A percentile compares a stretch with the other conserved stretches of the same genome.
These are phyloP conservation scores for Iphiclides podalirius DNA, from an alignment of 2,888 invertebrate genomes.

Conservation along the genomic window DNA sequence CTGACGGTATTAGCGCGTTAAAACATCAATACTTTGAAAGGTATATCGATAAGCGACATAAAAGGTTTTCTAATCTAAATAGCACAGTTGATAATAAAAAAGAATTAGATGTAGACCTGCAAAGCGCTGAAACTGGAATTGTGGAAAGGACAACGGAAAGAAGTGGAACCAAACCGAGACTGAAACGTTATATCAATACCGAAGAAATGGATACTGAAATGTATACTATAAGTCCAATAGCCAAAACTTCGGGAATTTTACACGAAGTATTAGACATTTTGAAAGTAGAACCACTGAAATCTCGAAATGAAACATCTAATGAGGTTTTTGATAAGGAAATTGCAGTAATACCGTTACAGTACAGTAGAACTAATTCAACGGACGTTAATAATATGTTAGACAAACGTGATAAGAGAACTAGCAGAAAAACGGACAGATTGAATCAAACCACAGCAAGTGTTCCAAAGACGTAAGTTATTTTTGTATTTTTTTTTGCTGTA, in stretches of 20 bases:
- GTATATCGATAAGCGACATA: constrained; percentile 65
- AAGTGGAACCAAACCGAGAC: constrained; percentile 40
- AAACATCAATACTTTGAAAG: constrained; percentile 72
- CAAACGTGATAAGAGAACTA: constrained; percentile 71
- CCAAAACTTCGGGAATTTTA: constrained; percentile 35
- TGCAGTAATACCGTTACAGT: constrained; percentile 57
- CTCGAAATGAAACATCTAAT: constrained; percentile 33
- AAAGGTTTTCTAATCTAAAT: constrained; percentile 57
- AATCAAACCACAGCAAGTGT: constrained; percentile 74
- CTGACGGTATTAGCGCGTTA: constrained; percentile 57
- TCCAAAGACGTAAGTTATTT: constrained; percentile 69
- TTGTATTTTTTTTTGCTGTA: too few relatives aligned
- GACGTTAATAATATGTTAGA: constrained; percentile 60
- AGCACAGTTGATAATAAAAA: constrained; percentile 45
- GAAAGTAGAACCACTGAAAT: constrained; percentile 60
- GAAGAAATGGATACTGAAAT: constrained; percentile 51
- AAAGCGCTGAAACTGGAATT: constrained; percentile 43
- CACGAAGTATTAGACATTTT: constrained; percentile 52
- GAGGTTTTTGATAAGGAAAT: constrained; percentile 44
- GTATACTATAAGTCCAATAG: constrained; percentile 43
- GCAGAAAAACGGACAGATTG: constrained; percentile 71
- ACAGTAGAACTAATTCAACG: constrained; percentile 64
- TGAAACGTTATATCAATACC: constrained; percentile 47
- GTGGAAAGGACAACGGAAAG: constrained; percentile 40
- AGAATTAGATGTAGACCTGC: constrained; percentile 48